A percentile compares a stretch with the other conserved stretches of the same genome.
These are phyloP conservation scores for Leptinotarsa rubiginosa DNA, from an alignment of 2,888 invertebrate genomes.

Conservation along the genomic window DNA sequence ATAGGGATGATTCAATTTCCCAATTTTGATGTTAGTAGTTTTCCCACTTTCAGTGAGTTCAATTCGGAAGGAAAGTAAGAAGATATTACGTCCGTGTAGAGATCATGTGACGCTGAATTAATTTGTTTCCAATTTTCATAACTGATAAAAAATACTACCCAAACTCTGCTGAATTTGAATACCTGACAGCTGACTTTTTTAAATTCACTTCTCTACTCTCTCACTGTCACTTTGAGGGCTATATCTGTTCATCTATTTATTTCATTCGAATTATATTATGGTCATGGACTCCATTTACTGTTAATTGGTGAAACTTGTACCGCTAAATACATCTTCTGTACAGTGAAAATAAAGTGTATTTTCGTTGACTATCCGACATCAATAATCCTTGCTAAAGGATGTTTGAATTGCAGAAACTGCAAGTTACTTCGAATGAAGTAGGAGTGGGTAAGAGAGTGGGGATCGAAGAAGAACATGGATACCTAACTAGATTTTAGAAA, in stretches of 20 bases:
- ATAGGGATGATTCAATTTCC: too few species aligned
- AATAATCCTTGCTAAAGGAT: constrained; percentile 18
- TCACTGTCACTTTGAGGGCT: neutral
- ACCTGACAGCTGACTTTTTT: constrained; percentile 14
- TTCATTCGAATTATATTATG: neutral
- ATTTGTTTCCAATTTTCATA: too few species aligned
- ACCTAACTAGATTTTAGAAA: constrained; percentile 48
- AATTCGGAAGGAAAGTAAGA: too few species aligned
- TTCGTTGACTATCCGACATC: constrained; percentile 1
- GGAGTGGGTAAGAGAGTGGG: constrained; percentile 36
- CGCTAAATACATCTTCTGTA: neutral
- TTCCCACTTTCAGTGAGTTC: too few species aligned
- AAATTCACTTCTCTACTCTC: neutral
- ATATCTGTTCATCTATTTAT: neutral
- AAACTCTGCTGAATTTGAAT: neutral
- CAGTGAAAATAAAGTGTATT: neutral
- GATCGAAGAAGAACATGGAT: constrained; percentile 52
- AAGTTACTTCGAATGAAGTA: constrained; percentile 38
- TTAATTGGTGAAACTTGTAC: constrained; percentile 6
- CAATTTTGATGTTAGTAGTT: too few species aligned
- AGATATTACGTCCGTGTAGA: too few species aligned
- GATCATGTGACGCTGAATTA: too few species aligned
- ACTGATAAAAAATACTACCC: neutral
- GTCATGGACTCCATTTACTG: constrained; percentile 12
- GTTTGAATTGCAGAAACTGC: neutral